phyloP scores from a whole-genome alignment of 2,113 vertebrate species.

The Ivindomyrus marchei region DNA sequence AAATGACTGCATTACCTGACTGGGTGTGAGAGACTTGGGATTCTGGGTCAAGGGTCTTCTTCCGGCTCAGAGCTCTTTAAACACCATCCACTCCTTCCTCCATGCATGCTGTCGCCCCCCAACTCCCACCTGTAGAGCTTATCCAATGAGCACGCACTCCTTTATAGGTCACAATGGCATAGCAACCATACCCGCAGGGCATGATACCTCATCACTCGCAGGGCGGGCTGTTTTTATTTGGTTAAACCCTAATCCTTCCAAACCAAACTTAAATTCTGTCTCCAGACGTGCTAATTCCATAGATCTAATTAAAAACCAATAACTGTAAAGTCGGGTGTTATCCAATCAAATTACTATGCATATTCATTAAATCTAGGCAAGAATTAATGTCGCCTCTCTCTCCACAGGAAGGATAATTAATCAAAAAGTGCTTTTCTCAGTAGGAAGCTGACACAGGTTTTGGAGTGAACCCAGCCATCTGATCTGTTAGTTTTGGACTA shows the following conservation, averaged over 20 bases:
- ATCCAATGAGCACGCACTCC: background rate
- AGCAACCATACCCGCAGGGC: background rate
- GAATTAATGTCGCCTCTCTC: background rate
- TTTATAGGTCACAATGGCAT: background rate
- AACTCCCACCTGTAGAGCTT: background rate
- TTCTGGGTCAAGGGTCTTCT: background rate
- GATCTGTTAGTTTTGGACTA: background rate
- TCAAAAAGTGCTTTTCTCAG: conserved; percentile 16
- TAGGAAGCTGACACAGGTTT: background rate
- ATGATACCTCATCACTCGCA: background rate
- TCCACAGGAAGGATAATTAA: background rate
- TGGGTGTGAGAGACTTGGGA: background rate
- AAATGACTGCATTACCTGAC: background rate
- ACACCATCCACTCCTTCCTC: background rate
- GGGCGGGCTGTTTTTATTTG: background rate
- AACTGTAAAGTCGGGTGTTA: background rate
- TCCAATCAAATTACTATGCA: background rate
- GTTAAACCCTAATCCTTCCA: background rate
- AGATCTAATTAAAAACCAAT: conserved; percentile 2
- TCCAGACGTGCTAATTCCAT: background rate
- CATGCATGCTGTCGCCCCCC: background rate
- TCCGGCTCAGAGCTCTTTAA: background rate
- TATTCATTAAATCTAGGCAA: background rate
- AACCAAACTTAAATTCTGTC: background rate
- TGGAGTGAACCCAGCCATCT: background rate